Percentiles rank a stretch among this genome's conserved stretches.
Evolutionary conservation across 1,140 invertebrate genomes (phyloP).

Genomic region (Plutomurus gul): DNA sequence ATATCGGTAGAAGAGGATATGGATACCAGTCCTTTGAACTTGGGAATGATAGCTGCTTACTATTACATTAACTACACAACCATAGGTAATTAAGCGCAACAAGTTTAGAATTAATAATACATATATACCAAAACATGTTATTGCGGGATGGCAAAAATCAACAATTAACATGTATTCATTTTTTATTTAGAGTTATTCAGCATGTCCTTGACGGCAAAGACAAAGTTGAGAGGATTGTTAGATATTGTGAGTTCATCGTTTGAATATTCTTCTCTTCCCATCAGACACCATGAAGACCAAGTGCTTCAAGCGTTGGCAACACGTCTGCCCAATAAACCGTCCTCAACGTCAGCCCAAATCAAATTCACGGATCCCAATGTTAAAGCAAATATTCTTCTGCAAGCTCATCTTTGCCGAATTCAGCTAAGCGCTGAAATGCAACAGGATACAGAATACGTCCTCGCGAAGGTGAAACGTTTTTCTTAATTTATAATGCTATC

Average conservation of each 20-base stretch:
- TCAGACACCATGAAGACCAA: slow-evolving; percentile 92
- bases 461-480: slow-evolving; percentile 68
- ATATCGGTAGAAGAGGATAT: slow-evolving; percentile 98
- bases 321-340: slow-evolving; percentile 78
- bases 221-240: slow-evolving; percentile 92
- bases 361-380: slow-evolving; percentile 96
- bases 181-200: slow-evolving; percentile 85
- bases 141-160: neutral
- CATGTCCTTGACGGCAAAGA: slow-evolving; percentile 94
- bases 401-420: slow-evolving; percentile 93
- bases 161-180: slow-evolving; percentile 1
- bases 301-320: slow-evolving; percentile 80
- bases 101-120: neutral
- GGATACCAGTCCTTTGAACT: slow-evolving; percentile 91
- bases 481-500: neutral
- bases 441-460: slow-evolving; percentile 90
- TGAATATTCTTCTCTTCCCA: slow-evolving; percentile 93
- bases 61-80: slow-evolving; percentile 99
- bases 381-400: slow-evolving; percentile 93
- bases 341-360: slow-evolving; percentile 61
- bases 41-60: slow-evolving; percentile 99
- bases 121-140: neutral
- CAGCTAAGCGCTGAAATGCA: slow-evolving; percentile 94
- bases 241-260: slow-evolving; percentile 98
- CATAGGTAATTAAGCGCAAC: slow-evolving; percentile 69